phyloP scores from a whole-genome alignment of 2,113 vertebrate species.

The Oncorhynchus masou region DNA sequence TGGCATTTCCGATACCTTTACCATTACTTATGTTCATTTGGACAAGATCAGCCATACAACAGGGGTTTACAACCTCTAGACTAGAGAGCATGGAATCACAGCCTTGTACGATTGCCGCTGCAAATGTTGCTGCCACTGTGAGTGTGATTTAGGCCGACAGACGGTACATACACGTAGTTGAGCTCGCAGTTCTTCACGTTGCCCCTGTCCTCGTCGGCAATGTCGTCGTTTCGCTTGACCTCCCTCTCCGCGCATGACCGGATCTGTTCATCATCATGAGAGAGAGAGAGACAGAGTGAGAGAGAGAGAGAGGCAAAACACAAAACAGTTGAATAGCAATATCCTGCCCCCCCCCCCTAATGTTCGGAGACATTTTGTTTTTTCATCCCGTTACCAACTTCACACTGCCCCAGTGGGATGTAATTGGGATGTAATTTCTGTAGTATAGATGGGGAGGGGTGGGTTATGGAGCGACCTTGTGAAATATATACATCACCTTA shows the following conservation, averaged over 20 bases:
- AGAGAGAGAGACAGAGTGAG: not conserved
- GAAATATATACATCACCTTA: conserved; percentile 79
- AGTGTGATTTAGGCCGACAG: not conserved
- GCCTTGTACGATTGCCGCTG: too few species aligned
- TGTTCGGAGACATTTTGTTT: conserved; percentile 25
- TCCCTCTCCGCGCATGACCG: conserved; percentile 86
- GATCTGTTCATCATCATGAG: conserved; percentile 74
- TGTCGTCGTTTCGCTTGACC: conserved; percentile 84
- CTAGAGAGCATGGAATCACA: too few species aligned
- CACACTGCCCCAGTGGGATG: conserved; percentile 19
- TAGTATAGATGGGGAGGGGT: not conserved
- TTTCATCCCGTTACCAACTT: not conserved
- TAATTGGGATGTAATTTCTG: not conserved
- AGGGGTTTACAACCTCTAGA: too few species aligned
- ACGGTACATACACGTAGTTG: conserved; percentile 89
- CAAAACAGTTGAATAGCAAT: conserved; percentile 30
- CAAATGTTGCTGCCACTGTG: too few species aligned
- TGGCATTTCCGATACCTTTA: too few species aligned
- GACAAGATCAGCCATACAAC: too few species aligned
- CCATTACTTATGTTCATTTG: too few species aligned
- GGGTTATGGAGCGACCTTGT: conserved; percentile 19
- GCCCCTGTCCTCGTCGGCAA: conserved; percentile 92
- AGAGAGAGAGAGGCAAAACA: not conserved
- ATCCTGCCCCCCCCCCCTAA: conserved; percentile 21
- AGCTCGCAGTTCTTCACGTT: conserved; percentile 95